phyloP scores from a whole-genome alignment of 2,888 invertebrate species.

The Sipha maydis region DNA sequence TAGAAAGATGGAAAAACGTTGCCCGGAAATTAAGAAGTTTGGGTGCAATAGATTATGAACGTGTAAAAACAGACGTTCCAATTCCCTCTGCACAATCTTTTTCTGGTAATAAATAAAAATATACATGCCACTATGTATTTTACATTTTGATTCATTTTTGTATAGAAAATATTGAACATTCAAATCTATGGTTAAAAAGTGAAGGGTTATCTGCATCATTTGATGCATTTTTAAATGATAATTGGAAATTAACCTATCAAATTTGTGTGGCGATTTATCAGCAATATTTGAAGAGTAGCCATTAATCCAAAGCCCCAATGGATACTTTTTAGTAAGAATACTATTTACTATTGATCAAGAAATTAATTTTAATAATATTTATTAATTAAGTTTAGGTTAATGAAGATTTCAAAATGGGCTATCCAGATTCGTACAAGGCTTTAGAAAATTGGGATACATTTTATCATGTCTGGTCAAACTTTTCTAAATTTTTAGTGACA shows the following conservation, averaged over 20 bases:
- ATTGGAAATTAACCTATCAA: background rate
- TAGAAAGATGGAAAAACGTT: slow-evolving; percentile 49
- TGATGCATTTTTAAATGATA: background rate
- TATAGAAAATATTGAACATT: background rate
- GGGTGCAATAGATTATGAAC: background rate
- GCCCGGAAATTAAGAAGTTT: background rate
- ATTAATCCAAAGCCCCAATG: background rate
- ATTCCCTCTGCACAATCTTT: slow-evolving; percentile 7
- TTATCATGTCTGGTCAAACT: background rate
- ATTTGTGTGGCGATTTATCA: background rate
- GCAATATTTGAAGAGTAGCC: background rate
- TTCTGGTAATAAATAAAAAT: background rate
- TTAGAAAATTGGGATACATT: slow-evolving; percentile 9
- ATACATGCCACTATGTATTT: background rate
- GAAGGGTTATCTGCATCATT: background rate
- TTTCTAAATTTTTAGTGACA: background rate
- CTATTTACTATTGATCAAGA: background rate
- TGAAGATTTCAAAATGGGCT: background rate
- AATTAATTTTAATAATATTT: background rate
- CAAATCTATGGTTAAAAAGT: background rate
- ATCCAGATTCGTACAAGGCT: background rate
- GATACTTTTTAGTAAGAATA: background rate
- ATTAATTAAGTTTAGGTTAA: slow-evolving; percentile 2
- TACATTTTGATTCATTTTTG: background rate
- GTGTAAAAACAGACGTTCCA: background rate